Percentiles rank a stretch among this genome's conserved stretches.
Evolutionary conservation across 2,113 vertebrate species (phyloP).

Genomic region (Pitta sordida): DNA sequence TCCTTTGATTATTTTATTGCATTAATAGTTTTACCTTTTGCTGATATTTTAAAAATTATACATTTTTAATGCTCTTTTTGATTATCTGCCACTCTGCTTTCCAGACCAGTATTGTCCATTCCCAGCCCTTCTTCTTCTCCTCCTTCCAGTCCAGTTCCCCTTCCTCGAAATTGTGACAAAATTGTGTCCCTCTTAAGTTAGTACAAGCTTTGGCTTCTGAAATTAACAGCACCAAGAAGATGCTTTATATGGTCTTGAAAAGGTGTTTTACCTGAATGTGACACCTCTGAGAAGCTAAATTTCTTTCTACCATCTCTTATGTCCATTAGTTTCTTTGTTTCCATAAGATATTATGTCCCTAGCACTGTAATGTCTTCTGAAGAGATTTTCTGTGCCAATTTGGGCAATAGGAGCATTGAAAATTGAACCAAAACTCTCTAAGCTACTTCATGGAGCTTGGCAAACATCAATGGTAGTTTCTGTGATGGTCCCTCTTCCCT

Average conservation of each 20-base stretch:
- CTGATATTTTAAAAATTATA: background rate
- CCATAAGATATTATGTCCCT: background rate
- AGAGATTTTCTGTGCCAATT: background rate
- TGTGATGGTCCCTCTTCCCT: background rate
- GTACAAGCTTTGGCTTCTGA: background rate
- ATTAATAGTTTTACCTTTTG: conserved; percentile 2
- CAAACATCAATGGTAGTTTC: background rate
- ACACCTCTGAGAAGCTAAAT: background rate
- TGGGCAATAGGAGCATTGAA: background rate
- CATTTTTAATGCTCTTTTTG: background rate
- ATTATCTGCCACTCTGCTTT: background rate
- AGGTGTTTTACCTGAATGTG: background rate
- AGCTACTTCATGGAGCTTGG: background rate
- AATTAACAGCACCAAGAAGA: background rate
- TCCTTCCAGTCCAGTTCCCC: background rate
- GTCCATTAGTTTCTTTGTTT: background rate
- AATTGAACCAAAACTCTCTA: background rate
- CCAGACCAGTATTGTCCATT: background rate
- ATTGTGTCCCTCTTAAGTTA: background rate
- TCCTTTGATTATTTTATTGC: background rate
- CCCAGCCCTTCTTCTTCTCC: background rate
- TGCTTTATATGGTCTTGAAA: background rate
- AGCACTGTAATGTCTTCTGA: background rate
- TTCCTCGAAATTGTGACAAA: background rate
- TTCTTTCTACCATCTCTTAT: background rate